phyloP scores from a whole-genome alignment of 2,113 vertebrate genomes.

The Gymnogyps californianus region DNA sequence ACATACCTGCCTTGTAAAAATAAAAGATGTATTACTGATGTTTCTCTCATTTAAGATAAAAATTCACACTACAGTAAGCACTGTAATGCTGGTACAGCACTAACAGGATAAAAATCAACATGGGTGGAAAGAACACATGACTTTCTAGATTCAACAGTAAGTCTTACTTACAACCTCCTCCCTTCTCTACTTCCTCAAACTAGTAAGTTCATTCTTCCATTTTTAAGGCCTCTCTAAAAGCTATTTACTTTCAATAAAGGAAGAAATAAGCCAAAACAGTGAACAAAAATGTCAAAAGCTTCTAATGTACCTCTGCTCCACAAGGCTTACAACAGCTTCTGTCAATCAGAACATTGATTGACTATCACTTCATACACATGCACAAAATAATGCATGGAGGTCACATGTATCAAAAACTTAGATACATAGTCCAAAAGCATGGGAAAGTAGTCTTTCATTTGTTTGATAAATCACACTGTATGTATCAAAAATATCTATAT shows the following conservation, averaged over 20 bases:
- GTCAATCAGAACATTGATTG: neutral
- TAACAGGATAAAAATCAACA: neutral
- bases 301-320: neutral
- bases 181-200: neutral
- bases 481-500: neutral
- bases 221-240: neutral
- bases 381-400: neutral
- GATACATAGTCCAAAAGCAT: neutral
- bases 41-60: neutral
- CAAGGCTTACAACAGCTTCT: neutral
- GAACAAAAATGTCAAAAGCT: neutral
- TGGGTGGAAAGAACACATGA: neutral
- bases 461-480: neutral
- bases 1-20: neutral
- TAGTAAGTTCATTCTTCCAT: neutral
- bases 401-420: neutral
- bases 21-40: neutral
- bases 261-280: neutral
- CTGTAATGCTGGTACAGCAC: neutral
- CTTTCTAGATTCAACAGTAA: neutral
- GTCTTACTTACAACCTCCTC: neutral
- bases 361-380: neutral
- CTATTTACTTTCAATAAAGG: neutral
- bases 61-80: neutral
- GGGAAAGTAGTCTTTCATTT: neutral